Base-by-base conservation (phyloP, 2,888 invertebrate genomes). In the Cryptus viduatorius region DNA sequence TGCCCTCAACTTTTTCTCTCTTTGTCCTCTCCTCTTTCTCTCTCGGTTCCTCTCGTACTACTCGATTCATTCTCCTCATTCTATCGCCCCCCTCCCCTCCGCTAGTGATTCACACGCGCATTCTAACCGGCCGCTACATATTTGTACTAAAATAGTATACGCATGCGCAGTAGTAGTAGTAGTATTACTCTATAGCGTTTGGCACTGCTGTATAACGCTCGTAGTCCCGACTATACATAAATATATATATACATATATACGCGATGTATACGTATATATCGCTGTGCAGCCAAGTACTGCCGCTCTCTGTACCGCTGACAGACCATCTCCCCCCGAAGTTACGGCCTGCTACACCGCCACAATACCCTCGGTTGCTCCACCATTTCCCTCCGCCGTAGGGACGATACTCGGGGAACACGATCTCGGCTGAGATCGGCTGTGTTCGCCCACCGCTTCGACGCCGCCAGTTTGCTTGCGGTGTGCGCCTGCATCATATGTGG, bases 61-160 rank as follows among this genome's bases (percentile, higher is more conserved):
- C 65, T 69, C 64, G 76, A 82, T 53, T 76, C 75, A 82, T 78
- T 78, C 77, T 72, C 77, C 73, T 81, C 84, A 48, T 78, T 84
- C 64, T 53, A 69, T 59, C 81, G 75, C 81, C 84, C 76, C 24
- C 24, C 79, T 31, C 42, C 59, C 46, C 80, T 71, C 84, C 84
- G 72, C 84, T 16, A 69, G 75, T 79, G 84, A 82, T 73, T 84
- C 84, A 82, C 84, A 79, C 61, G 80, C 82, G 79, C 84, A 82
- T 84, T 84, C 84, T 84, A 81, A 81, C 24, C 14, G 50, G 69
- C 50, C 42, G 67, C 29, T 68, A 68, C 44, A 29, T 50, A 56
- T 37, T 37, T 50, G 65, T 64, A 65, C 71, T 73, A n/a, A 24
- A 59, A n/a, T 59, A 59, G 59, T 59, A 31, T 59, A 16, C 46